Base-by-base conservation (phyloP, 2,113 vertebrate genomes). In the Leiothrix lutea region DNA sequence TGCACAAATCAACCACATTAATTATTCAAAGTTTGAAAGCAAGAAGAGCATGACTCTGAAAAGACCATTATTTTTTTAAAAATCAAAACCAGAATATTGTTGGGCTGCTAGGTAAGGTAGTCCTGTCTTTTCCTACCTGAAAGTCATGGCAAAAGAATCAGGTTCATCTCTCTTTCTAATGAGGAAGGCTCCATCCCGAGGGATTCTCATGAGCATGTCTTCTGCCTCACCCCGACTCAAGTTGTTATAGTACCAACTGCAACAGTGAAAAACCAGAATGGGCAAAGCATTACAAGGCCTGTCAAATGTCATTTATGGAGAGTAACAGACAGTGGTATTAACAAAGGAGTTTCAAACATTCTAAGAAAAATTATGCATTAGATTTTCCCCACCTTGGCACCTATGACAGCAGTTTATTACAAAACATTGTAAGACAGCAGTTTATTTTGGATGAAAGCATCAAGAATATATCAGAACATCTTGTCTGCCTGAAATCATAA, bases 141-240 rank as follows among this genome's bases (percentile, higher is more conserved):
- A 99, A 40, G 99, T 99, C 97, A 99, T 99, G 96, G 99, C 99
- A 15, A 98, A 99, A 2, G 99, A 99, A 88, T 99, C 98, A 3
- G 97, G 96, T 38, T 98, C 98, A 24, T 99, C 99, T 94, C 99
- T 98, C 97, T 98, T 98, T 48, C 99, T 98, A 91, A 99, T 99
- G 60, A 99, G 98, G 96, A 99, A 99, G 28, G 99, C 99, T 94
- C 99, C 99, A 5, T 99, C 99, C 54, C 99, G 98, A 88, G 99
- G 99, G 45, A 99, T 99, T 88, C 99, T 88, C 98, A 99, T 98
- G 85, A 99, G 97, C 98, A 99, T 99, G 88, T 99, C 99, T 96
- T 99, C 99, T 0, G 99, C 99, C 86, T 99, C 98, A 15, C 99
- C 99, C 17, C 99, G 98, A 97, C 99, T 99, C 97, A 99, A 97